Conservation (phyloP, 2,797 vertebrate genomes). For the Lepilemur ruficaudatus region DNA sequence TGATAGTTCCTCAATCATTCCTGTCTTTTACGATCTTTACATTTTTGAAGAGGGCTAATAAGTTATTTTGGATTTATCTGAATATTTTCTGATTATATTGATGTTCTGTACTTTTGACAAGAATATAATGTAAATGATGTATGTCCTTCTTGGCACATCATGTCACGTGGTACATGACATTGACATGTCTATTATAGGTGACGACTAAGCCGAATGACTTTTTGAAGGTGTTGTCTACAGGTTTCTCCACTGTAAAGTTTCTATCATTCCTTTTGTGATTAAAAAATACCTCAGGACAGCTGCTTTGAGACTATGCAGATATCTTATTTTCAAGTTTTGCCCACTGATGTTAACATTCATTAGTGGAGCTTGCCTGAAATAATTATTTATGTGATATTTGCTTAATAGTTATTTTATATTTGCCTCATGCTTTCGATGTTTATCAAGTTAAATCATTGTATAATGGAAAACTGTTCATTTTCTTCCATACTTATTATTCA, state of each 20-base stretch:
- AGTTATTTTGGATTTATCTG: background rate
- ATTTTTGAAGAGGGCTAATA: background rate
- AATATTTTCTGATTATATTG: background rate
- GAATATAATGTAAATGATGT: background rate
- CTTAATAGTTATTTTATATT: background rate
- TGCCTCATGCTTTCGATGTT: background rate
- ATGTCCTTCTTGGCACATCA: background rate
- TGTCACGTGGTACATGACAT: background rate
- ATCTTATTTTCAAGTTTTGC: background rate
- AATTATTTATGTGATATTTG: background rate
- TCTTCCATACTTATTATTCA: background rate
- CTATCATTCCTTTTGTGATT: background rate
- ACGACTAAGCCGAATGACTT: background rate
- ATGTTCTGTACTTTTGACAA: background rate
- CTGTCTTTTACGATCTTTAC: background rate
- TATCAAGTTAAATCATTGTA: background rate
- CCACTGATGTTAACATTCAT: background rate
- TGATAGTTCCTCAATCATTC: background rate
- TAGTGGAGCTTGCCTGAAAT: background rate
- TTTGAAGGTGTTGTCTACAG: background rate
- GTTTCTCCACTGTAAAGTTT: background rate
- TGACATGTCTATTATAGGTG: background rate
- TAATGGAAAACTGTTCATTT: background rate
- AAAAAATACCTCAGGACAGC: background rate
- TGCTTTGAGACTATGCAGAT: background rate